Conservation (phyloP, 2,888 invertebrate genomes). For the Sphecodes monilicornis region DNA sequence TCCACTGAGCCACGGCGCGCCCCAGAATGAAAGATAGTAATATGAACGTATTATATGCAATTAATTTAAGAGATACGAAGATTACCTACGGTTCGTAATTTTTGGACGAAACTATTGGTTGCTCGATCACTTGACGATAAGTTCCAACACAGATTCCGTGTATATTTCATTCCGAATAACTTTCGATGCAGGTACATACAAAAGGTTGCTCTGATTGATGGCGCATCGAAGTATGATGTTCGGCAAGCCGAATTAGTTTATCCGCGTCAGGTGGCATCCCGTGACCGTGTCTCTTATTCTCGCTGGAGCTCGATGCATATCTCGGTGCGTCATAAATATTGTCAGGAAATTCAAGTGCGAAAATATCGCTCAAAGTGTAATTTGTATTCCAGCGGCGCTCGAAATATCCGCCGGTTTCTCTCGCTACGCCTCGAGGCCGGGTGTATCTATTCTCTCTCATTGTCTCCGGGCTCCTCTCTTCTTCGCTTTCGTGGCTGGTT, state of each 20-base stretch:
- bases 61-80: too few species aligned
- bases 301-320: not conserved
- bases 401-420: not conserved
- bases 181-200: not conserved
- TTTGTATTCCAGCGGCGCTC: slow-evolving; percentile 37
- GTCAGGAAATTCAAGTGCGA: slow-evolving; percentile 36
- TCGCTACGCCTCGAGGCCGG: not conserved
- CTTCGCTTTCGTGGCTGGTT: not conserved
- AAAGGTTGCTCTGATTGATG: not conserved
- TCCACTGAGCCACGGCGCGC: too few species aligned
- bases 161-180: not conserved
- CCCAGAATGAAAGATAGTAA: not conserved
- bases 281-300: not conserved
- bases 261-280: not conserved
- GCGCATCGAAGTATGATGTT: not conserved
- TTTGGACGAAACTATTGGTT: not conserved
- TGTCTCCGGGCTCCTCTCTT: not conserved
- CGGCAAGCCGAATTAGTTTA: not conserved
- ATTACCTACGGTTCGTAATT: too few species aligned
- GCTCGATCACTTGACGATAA: not conserved
- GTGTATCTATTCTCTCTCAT: not conserved
- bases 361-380: slow-evolving; percentile 3
- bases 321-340: slow-evolving; percentile 31
- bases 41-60: too few species aligned
- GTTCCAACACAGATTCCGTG: not conserved